phyloP scores from a whole-genome alignment of 2,888 invertebrate genomes.

The Chrysopilus asiliformis region DNA sequence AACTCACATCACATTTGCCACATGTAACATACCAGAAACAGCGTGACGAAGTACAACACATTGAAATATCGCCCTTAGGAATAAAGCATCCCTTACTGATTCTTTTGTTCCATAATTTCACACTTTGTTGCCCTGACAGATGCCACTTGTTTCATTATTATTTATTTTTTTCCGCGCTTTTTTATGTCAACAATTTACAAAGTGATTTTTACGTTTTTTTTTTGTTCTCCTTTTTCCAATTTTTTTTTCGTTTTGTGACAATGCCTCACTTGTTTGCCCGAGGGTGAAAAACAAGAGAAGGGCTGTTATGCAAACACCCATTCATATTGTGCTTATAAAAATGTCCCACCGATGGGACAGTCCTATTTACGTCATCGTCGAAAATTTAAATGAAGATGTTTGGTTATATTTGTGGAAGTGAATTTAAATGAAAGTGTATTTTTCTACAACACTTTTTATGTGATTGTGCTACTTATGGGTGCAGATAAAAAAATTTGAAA shows the following conservation, averaged over 20 bases:
- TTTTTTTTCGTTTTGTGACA: neutral
- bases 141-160: slow-evolving; percentile 5
- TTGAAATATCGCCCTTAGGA: no score
- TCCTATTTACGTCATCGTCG: slow-evolving; percentile 4
- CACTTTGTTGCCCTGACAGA: neutral
- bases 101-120: neutral
- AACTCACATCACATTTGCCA: no score
- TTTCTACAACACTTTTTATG: no score
- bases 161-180: slow-evolving; percentile 8
- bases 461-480: no score
- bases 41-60: no score
- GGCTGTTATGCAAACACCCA: slow-evolving; percentile 14
- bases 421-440: no score
- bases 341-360: slow-evolving; percentile 12
- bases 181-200: slow-evolving; percentile 16
- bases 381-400: slow-evolving; percentile 14
- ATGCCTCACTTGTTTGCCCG: neutral
- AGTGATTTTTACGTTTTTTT: slow-evolving; percentile 11
- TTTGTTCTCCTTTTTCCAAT: neutral
- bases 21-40: no score
- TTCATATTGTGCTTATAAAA: slow-evolving; percentile 15
- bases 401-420: no score
- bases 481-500: no score
- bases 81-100: slow-evolving; percentile 1
- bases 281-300: slow-evolving; percentile 12